Percentiles rank a stretch among this genome's conserved stretches.
phyloP scores from a whole-genome alignment of 2,888 invertebrate genomes.

The Xylophagus ater region DNA sequence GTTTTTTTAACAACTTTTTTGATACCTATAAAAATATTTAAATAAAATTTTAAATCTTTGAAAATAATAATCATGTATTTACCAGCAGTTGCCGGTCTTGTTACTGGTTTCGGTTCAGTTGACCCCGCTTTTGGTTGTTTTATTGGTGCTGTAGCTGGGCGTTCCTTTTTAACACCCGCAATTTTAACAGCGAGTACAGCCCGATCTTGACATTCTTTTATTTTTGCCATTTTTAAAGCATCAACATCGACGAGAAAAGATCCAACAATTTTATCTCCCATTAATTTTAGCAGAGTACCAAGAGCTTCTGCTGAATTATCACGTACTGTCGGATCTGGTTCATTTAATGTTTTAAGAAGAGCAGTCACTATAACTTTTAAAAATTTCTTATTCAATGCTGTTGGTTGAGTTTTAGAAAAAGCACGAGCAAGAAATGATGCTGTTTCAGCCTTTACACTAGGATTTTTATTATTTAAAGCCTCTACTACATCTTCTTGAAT shows the following conservation, averaged over 20 bases:
- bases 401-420: conserved; percentile 68
- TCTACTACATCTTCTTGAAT: conserved; percentile 78
- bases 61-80: not conserved
- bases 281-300: conserved; percentile 86
- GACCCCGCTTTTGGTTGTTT: conserved; percentile 28
- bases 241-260: conserved; percentile 85
- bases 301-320: conserved; percentile 88
- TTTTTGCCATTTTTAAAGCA: conserved; percentile 80
- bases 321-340: conserved; percentile 75
- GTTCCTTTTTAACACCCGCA: conserved; percentile 47
- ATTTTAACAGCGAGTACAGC: conserved; percentile 73
- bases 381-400: conserved; percentile 78
- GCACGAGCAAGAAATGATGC: conserved; percentile 73
- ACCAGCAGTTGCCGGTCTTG: conserved; percentile 32
- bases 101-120: conserved; percentile 29
- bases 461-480: conserved; percentile 84
- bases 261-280: conserved; percentile 80
- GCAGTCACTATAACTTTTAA: conserved; percentile 70
- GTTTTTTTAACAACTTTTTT: conserved; percentile 26
- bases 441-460: conserved; percentile 78
- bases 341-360: conserved; percentile 54
- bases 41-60: not conserved
- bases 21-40: conserved; percentile 5
- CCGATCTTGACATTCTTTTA: conserved; percentile 89
- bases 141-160: conserved; percentile 34